Conservation (phyloP, 2,113 vertebrate genomes). For the Onychorhynchus coronatus region DNA sequence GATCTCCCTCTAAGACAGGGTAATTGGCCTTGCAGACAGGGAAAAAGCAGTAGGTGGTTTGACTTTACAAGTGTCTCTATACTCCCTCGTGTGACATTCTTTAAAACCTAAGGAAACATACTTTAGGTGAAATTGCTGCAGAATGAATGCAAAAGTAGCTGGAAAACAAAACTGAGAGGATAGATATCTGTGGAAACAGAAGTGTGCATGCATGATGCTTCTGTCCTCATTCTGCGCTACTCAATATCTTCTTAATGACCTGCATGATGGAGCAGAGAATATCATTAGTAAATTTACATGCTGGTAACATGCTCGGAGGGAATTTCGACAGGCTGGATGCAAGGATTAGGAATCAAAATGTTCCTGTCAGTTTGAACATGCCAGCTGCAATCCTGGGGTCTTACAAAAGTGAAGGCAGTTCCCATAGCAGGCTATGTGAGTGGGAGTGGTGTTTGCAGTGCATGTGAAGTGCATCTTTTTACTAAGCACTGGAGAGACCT, state of each 20-base stretch:
- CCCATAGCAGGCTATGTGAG: neutral
- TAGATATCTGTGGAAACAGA: neutral
- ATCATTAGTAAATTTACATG: neutral
- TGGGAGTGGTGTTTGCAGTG: neutral
- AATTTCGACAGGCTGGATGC: neutral
- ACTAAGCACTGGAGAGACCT: neutral
- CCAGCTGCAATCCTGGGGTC: neutral
- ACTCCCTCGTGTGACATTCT: neutral
- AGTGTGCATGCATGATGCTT: neutral
- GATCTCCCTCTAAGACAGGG: slow-evolving; percentile 32
- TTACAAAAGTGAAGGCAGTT: neutral
- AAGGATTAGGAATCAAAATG: neutral
- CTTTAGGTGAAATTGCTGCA: slow-evolving; percentile 4
- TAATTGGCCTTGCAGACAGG: slow-evolving; percentile 34
- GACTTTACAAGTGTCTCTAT: neutral
- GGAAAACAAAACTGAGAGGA: neutral
- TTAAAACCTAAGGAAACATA: slow-evolving; percentile 7
- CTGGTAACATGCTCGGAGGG: neutral
- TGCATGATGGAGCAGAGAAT: neutral
- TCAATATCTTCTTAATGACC: neutral
- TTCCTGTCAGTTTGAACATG: neutral
- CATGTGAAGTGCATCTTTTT: neutral
- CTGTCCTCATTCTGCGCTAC: neutral
- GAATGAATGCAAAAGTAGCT: slow-evolving; percentile 19
- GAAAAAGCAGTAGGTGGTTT: slow-evolving; percentile 55